Conservation (phyloP, 2,797 vertebrate genomes). For the Liasis olivaceus region DNA sequence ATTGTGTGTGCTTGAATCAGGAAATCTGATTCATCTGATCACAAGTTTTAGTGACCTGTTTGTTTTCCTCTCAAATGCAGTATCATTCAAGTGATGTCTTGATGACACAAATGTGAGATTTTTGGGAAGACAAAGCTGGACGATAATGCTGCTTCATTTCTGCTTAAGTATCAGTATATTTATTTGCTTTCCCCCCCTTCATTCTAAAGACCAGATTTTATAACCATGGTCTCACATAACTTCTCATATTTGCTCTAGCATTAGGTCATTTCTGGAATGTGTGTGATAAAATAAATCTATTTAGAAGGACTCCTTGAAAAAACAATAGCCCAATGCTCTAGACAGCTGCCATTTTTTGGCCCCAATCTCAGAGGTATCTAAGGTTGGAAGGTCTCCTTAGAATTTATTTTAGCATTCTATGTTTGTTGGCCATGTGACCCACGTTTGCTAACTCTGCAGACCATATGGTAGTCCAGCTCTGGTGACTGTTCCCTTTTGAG, state of each 20-base stretch:
- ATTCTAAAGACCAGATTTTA: conserved; percentile 46
- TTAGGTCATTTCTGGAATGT: conserved; percentile 67
- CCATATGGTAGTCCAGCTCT: conserved; percentile 38
- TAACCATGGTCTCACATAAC: conserved; percentile 51
- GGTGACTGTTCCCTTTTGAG: conserved; percentile 36
- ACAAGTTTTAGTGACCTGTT: background rate
- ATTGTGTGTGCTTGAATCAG: background rate
- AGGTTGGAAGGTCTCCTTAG: conserved; percentile 65
- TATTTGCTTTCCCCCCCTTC: conserved; percentile 53
- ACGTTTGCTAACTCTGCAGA: conserved; percentile 54
- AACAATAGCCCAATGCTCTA: conserved; percentile 62
- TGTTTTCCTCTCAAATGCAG: background rate
- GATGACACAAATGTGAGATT: background rate
- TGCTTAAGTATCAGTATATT: conserved; percentile 26
- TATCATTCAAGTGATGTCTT: background rate
- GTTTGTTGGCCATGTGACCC: conserved; percentile 61
- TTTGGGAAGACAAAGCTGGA: background rate
- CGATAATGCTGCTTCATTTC: background rate
- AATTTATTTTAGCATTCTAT: conserved; percentile 63
- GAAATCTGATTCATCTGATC: background rate
- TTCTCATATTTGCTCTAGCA: conserved; percentile 63
- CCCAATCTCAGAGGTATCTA: conserved; percentile 57
- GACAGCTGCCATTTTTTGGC: conserved; percentile 67
- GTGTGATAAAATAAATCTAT: conserved; percentile 65
- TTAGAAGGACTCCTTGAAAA: conserved; percentile 60